Conservation (phyloP, 2,888 invertebrate genomes). For the Empis livida region DNA sequence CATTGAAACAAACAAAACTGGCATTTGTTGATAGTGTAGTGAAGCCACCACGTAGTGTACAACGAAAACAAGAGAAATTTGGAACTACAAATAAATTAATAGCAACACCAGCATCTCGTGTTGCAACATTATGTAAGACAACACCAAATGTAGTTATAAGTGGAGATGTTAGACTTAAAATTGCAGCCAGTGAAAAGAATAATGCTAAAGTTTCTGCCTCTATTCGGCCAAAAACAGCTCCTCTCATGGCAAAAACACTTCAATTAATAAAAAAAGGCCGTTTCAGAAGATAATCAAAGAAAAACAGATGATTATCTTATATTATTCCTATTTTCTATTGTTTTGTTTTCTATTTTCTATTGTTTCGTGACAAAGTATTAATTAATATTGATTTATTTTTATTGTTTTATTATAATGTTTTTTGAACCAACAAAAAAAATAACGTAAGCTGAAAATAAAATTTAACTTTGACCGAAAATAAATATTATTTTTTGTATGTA, state of each 20-base stretch:
- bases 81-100: conserved; percentile 52
- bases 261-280: conserved; percentile 64
- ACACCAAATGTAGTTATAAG: conserved; percentile 36
- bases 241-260: conserved; percentile 79
- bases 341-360: no score
- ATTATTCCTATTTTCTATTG: no score
- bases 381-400: no score
- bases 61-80: conserved; percentile 62
- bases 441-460: no score
- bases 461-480: no score
- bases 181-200: conserved; percentile 21
- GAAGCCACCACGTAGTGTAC: conserved; percentile 76
- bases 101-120: conserved; percentile 51
- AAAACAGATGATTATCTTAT: no score
- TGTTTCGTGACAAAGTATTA: no score
- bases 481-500: no score
- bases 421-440: no score
- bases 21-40: conserved; percentile 82
- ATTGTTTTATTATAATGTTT: no score
- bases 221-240: conserved; percentile 64
- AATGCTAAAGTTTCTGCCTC: conserved; percentile 23
- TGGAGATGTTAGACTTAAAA: conserved; percentile 29
- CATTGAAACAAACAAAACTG: conserved; percentile 76
- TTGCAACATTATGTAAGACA: conserved; percentile 40
- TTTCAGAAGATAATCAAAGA: conserved; percentile 37